Base-by-base conservation (phyloP, 1,140 invertebrate species). In the Physella acuta region DNA sequence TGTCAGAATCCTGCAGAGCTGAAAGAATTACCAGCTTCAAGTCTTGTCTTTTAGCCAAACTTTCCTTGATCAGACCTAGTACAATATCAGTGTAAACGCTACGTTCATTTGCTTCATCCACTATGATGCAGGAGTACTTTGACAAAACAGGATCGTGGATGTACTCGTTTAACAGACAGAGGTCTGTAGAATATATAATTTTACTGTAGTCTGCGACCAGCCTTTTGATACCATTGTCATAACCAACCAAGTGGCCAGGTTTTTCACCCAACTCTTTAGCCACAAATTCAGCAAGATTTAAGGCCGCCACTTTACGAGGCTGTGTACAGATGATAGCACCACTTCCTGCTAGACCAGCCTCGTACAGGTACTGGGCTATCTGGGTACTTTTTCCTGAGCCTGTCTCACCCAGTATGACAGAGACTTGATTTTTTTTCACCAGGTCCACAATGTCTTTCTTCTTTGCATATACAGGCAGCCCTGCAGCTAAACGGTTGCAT, bases 101-200 rank as follows among this genome's bases (percentile, higher is more conserved):
- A 60, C 97, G 86, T 86, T 99, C 97, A 84, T 99, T 97, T 56
- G 94, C 96, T 84, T 99, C 97, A 86, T 99, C 97, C 58, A 99
- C 87, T 64, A 99, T 91, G 3, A 99, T 89, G 44, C 93, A 87
- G 14, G 89, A 91, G 84, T 97, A 98, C 66, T 62, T 55, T 11
- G 56, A 67, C 0, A 84, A 64, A 28, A 55, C 17, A 17, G 52
- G 67, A 71, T 84, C 81, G 53, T 93, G 92, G 3, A 99, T 87
- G 86, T 97, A 99, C 87, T 99, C 97, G 79, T 97, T 88, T 58
- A 99, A 91, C 44, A 99, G 83, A 72, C 96, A 98, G 83, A 97
- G 96, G 86, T 99, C 97, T 53, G 97, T 99, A 95, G 99, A 98
- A 77, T 98, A 99, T 85, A 99, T 95, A 33, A 99, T 91, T 24